Evolutionary conservation across 2,888 invertebrate species (phyloP), one percentile per base, ranked within the genome.

Genomic region (Nemotelus nigrinus): DNA sequence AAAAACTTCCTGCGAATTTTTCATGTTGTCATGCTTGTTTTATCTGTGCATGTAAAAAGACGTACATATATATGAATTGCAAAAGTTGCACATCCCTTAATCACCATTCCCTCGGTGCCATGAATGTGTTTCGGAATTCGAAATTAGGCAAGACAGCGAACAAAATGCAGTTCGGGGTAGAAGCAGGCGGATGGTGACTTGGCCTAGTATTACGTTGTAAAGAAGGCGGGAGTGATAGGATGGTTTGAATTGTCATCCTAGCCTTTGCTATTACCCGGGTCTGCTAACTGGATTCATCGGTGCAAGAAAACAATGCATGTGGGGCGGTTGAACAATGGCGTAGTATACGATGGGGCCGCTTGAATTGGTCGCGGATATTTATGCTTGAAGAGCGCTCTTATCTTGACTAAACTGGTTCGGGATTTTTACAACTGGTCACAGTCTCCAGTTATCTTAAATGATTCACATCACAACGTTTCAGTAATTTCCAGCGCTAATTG

Each of bases 301-400:
- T 60, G 74, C 60, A 60, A 47, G 60, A 48, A 48, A 58, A 48
- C 50, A 72, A 57, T 60, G 60, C 25, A 25, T 8, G 41, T 41
- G 41, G 48, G 50, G 44, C n/a, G 53, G 63, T 74, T 74, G 50
- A 45, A 60, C 74, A 74, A 8, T 44, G 74, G 74, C 63, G 74
- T 57, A 47, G 60, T 44, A 8, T 10, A n/a, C 41, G 48, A 48
- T 55, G 63, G 74, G 74, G 60, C 48, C 60, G 8, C 43, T 39
- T 47, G 25, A 25, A 25, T 70, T 67, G 39, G 25, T 6, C 55
- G 10, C 3, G 25, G 25, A 25, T 25, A 25, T 25, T 25, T 25
- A 25, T 25, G 25, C 25, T 25, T 25, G 25, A 25, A 25, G 39
- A 25, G n/a, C 50, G 63, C 48, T 39, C 25, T 10, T 45, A 10